Base-by-base conservation (phyloP, 2,113 vertebrate genomes). In the Phyllostomus hastatus region DNA sequence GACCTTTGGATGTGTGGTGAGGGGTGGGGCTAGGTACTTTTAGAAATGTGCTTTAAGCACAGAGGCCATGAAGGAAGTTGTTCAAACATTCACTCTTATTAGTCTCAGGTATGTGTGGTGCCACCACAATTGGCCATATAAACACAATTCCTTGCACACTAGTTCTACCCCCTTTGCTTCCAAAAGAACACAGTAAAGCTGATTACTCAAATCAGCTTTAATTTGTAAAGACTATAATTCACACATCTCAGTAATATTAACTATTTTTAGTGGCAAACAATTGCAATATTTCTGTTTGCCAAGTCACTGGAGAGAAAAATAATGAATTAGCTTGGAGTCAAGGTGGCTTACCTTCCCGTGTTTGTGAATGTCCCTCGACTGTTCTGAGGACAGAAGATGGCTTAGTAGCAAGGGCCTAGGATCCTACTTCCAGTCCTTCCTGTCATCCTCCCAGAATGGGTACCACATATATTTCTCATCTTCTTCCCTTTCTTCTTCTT, bases 221-320 rank as follows among this genome's bases (percentile, higher is more conserved):
- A 91, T 76, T 81, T n/a, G 67, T 69, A 57, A 88, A 96, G 16
- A 43, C 43, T 50, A 7, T 33, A 91, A 89, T 81, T 38, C 50
- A 50, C 35, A 80, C 48, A 41, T 11, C 24, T 84, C 59, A 52
- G 8, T 35, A 17, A 16, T n/a, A 6, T 26, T 78, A 46, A 46
- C 48, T 76, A 48, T 43, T 66, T 88, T 70, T 59, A 66, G 14
- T 61, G 43, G 24, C 1, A 70, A 93, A 20, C 35, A 46, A 78
- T 19, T 7, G 41, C 43, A 64, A 43, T 90, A 43, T 31, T 57
- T 88, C n/a, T 15, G 9, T 76, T 48, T 88, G 67, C 22, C 28
- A 78, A 82, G 52, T 72, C 10, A 52, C 28, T 11, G 10, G 64
- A 22, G 35, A 20, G 0, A 26, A 75, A 20, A 54, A 24, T 4